These are phyloP conservation scores for Etheostoma cragini DNA, from an alignment of 2,113 vertebrate species.

Conservation along the genomic window DNA sequence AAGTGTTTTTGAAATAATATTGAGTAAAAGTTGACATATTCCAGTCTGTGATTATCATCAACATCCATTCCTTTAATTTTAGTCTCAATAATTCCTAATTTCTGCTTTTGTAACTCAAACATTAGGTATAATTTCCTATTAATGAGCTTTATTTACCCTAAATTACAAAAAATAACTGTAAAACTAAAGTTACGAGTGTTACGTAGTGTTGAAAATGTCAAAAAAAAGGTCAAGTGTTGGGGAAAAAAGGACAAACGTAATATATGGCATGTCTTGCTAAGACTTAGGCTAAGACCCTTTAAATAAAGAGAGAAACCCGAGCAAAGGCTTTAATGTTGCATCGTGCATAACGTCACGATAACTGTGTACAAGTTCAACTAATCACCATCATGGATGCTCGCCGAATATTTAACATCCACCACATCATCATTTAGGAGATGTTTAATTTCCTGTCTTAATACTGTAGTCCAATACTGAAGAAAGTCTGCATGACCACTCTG, in stretches of 20 bases:
- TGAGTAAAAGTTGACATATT: too few relatives aligned
- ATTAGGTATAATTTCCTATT: too few relatives aligned
- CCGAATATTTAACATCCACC: neutral
- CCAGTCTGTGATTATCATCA: too few relatives aligned
- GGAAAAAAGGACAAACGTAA: neutral
- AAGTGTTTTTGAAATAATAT: too few relatives aligned
- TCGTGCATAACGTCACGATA: neutral
- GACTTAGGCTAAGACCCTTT: neutral
- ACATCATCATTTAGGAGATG: conserved; percentile 12
- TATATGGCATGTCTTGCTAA: neutral
- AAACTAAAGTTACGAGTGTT: too few relatives aligned
- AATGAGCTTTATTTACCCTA: too few relatives aligned
- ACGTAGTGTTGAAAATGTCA: too few relatives aligned
- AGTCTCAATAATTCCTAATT: too few relatives aligned
- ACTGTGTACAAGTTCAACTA: neutral
- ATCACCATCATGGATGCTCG: neutral
- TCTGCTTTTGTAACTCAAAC: too few relatives aligned
- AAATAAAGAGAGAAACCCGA: neutral
- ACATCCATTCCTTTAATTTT: too few relatives aligned
- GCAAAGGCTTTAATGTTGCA: neutral
- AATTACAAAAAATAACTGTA: too few relatives aligned
- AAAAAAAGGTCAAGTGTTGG: too few relatives aligned
- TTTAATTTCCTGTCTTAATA: conserved; percentile 9
- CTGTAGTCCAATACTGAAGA: conserved; percentile 8
- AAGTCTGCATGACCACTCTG: neutral